Conservation (phyloP, 2,113 vertebrate species). For the Sula dactylatra region DNA sequence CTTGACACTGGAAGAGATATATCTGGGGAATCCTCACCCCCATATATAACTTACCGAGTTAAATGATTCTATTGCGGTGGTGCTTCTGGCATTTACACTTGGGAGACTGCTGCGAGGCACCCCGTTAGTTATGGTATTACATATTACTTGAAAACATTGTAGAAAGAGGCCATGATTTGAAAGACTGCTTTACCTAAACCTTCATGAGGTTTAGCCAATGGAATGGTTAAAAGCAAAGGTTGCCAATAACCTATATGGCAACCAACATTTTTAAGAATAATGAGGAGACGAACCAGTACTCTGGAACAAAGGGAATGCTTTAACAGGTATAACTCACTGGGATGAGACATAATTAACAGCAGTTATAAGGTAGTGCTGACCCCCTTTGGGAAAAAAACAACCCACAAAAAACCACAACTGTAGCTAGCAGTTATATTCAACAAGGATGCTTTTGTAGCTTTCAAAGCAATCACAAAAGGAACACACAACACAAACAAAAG, state of each 20-base stretch:
- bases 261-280: background rate
- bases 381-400: background rate
- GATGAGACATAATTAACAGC: background rate
- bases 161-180: background rate
- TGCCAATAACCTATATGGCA: background rate
- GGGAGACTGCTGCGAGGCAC: background rate
- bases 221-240: background rate
- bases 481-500: background rate
- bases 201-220: background rate
- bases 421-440: background rate
- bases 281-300: background rate
- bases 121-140: background rate
- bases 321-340: background rate
- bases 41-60: background rate
- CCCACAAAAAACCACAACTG: background rate
- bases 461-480: background rate
- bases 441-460: background rate
- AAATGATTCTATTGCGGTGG: background rate
- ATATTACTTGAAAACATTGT: background rate
- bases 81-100: background rate
- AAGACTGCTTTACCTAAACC: background rate
- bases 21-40: background rate
- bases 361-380: background rate
- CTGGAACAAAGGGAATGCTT: background rate
- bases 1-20: background rate